These are phyloP conservation scores for Prunella fulvescens DNA, from an alignment of 2,113 vertebrate species.

Conservation along the genomic window DNA sequence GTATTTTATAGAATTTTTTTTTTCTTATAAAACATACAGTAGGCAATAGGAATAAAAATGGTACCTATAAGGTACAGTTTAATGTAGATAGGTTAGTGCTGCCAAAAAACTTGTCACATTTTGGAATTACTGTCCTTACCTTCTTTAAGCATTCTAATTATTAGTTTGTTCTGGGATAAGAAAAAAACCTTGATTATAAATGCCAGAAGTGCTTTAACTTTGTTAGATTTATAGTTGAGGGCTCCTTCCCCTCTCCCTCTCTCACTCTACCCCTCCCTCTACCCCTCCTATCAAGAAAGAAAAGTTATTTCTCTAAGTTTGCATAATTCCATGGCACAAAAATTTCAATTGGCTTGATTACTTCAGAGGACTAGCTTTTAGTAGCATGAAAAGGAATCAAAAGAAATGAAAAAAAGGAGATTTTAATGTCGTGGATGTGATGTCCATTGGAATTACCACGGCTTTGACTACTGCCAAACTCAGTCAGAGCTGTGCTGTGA, in stretches of 20 bases:
- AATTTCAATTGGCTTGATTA: constrained; percentile 53
- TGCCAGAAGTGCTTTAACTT: constrained; percentile 23
- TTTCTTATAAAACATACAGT: not conserved
- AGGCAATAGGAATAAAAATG: not conserved
- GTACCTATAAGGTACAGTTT: not conserved
- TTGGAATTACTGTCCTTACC: not conserved
- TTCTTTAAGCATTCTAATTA: constrained; percentile 11
- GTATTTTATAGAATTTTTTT: not conserved
- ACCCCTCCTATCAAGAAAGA: not conserved
- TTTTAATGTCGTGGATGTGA: not conserved
- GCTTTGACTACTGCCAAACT: not conserved
- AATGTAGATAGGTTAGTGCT: not conserved
- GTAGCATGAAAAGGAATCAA: constrained; percentile 28
- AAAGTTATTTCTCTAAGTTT: constrained; percentile 42
- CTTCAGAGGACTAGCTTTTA: constrained; percentile 40
- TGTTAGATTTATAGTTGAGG: not conserved
- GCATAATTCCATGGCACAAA: constrained; percentile 12
- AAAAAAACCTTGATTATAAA: not conserved
- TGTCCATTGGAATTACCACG: constrained; percentile 26
- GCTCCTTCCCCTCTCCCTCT: not conserved
- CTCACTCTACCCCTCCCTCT: not conserved
- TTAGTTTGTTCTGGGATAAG: not conserved
- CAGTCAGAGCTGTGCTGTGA: not conserved
- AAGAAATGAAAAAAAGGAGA: not conserved
- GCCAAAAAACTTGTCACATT: not conserved